Evolutionary conservation across 2,797 vertebrate species (phyloP), one percentile per base, ranked within the genome.

Genomic region (Gymnocypris eckloni): DNA sequence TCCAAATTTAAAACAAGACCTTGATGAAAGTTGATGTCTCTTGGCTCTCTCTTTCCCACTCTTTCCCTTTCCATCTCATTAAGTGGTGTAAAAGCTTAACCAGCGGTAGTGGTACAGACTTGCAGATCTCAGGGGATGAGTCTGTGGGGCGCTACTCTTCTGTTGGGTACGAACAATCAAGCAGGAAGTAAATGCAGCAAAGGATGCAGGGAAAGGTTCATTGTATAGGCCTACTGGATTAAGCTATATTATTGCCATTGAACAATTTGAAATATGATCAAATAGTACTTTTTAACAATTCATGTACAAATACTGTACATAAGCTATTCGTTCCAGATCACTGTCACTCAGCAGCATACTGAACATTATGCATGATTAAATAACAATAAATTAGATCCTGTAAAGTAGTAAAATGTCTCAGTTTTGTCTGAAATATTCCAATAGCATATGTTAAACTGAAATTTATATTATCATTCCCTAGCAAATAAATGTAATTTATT

Each of bases 31-130:
- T 80, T 4, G 18, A 22, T 78, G 37, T 84, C 69, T 86, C 81
- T 13, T 1, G 77, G 25, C 82, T 82, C 66, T 28, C 50, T 79
- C 52, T 66, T 72, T 12, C 78, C 4, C 66, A 22, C 50, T 79
- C 52, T 66, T 72, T 12, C 78, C 4, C 67, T 69, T 59, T 67
- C 84, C 78, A 81, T 33, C 81, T 39, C 33, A 50, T 13, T 5
- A 54, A 66, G 56, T 75, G 52, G 82, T 75, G 86, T 45, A 9
- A 13, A 73, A 52, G 77, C 81, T 78, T 85, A 88, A 78, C 79
- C 83, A 70, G 59, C 67, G 82, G 86, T 86, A 66, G 78, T 81
- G 89, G 33, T 70, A 64, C 76, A 82, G 82, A 69, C 86, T 86
- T 76, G 79, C 59, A 2, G 61, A 64, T 78, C 20, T 54, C 87